phyloP scores from a whole-genome alignment of 2,888 invertebrate genomes.

The Nineta flava region DNA sequence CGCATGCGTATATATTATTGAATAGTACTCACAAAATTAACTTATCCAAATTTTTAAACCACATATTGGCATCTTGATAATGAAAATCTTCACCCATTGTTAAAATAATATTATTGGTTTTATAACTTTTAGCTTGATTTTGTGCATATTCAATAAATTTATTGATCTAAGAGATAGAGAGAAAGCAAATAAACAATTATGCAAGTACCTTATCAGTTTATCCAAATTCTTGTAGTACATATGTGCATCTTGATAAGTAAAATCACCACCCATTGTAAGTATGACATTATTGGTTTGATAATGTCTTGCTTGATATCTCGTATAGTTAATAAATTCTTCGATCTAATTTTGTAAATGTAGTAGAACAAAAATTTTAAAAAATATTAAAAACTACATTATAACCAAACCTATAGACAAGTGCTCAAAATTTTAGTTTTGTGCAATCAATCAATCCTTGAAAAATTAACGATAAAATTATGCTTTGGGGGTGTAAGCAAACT shows the following conservation, averaged over 20 bases:
- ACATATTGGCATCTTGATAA: conserved; percentile 58
- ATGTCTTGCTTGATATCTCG: conserved; percentile 31
- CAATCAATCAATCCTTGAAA: no score
- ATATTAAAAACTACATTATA: background rate
- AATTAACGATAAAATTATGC: no score
- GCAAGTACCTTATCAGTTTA: conserved; percentile 65
- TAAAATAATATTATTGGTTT: conserved; percentile 58
- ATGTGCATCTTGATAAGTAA: conserved; percentile 53
- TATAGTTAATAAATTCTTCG: conserved; percentile 36
- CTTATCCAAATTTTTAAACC: conserved; percentile 78
- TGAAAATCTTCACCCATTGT: conserved; percentile 91
- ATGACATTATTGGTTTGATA: conserved; percentile 62
- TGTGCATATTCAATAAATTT: conserved; percentile 40
- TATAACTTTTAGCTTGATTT: conserved; percentile 39
- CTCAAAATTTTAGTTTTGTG: no score
- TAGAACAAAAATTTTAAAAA: background rate
- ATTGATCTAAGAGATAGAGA: conserved; percentile 24
- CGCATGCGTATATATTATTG: no score
- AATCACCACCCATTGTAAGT: conserved; percentile 86
- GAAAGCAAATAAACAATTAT: conserved; percentile 1
- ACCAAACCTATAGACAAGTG: no score
- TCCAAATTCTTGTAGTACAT: conserved; percentile 79
- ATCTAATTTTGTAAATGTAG: conserved; percentile 30
- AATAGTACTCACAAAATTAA: conserved; percentile 54
- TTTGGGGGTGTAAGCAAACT: no score